These are phyloP conservation scores for Dysidea cf. avara DNA, from an alignment of 37 sponge, comb jelly and placozoan genomes.

Conservation along the genomic window DNA sequence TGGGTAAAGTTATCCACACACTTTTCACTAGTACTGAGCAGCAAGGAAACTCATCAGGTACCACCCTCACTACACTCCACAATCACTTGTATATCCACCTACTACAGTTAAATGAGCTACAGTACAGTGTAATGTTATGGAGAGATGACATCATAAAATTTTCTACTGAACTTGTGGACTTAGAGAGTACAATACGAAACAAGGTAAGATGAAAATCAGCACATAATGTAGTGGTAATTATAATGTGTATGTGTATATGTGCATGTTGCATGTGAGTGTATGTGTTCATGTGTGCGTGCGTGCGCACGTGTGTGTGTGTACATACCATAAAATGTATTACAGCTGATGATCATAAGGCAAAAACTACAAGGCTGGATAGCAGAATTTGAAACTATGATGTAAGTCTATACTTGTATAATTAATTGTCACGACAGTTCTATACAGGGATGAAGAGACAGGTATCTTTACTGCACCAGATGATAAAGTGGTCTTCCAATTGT, in stretches of 20 bases:
- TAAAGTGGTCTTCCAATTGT: constrained; percentile 41
- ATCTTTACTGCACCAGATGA: constrained; percentile 9
- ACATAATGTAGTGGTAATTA: no score
- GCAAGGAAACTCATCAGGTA: constrained; percentile 82
- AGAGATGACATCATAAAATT: constrained; percentile 26
- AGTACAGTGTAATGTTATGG: constrained; percentile 57
- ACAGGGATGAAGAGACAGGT: constrained; percentile 5
- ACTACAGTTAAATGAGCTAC: constrained; percentile 55
- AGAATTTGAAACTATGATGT: constrained; percentile 19
- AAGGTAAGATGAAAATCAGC: constrained; percentile 44
- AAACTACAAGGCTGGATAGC: constrained; percentile 53
- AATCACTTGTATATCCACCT: background rate
- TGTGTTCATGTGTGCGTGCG: no score
- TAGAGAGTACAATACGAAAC: constrained; percentile 50
- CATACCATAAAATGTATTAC: no score
- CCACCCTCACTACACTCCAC: no score
- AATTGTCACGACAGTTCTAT: background rate
- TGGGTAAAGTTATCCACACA: constrained; percentile 87
- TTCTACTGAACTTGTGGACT: constrained; percentile 14
- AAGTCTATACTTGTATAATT: background rate
- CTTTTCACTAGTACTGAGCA: constrained; percentile 75
- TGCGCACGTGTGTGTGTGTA: background rate
- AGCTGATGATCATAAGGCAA: constrained; percentile 50
- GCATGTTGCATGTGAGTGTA: background rate
- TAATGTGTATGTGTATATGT: constrained; percentile 10